A percentile compares a stretch with the other conserved stretches of the same genome.
Conservation (phyloP, 2,888 invertebrate species). For the Lithophane socia region DNA sequence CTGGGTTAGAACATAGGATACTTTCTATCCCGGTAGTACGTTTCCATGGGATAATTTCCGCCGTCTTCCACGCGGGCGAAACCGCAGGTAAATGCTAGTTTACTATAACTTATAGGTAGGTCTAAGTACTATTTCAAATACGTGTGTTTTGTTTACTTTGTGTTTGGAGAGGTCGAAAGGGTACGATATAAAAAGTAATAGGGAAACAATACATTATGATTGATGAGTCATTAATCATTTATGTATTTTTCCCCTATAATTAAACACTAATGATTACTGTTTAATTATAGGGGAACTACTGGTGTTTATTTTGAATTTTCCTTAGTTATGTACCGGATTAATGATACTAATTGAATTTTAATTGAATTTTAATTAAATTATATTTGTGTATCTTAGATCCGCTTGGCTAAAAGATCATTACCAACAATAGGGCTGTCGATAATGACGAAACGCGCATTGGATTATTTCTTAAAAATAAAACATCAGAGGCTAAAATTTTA, state of each 20-base stretch:
- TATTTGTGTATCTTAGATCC: no score
- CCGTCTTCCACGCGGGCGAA: no score
- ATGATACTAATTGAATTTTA: neutral
- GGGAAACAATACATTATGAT: neutral
- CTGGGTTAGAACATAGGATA: no score
- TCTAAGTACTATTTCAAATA: neutral
- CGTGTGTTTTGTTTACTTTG: neutral
- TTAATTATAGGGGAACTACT: neutral
- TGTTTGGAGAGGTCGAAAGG: neutral
- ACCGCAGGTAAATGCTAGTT: no score
- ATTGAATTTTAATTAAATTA: conserved; percentile 41
- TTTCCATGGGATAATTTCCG: no score
- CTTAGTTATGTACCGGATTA: neutral
- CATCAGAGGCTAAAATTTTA: neutral
- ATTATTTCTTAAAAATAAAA: neutral
- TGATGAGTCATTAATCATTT: neutral
- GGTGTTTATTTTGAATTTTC: neutral
- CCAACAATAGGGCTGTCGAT: neutral
- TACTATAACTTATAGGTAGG: no score
- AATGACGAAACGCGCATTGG: neutral
- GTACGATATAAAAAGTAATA: neutral
- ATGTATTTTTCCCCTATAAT: no score
- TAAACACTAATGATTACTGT: neutral
- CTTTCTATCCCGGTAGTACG: no score
- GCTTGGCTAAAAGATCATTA: no score